Percentiles rank a stretch among this genome's conserved stretches.
Conservation (phyloP, 2,797 vertebrate genomes). For the Peromyscus eremicus region DNA sequence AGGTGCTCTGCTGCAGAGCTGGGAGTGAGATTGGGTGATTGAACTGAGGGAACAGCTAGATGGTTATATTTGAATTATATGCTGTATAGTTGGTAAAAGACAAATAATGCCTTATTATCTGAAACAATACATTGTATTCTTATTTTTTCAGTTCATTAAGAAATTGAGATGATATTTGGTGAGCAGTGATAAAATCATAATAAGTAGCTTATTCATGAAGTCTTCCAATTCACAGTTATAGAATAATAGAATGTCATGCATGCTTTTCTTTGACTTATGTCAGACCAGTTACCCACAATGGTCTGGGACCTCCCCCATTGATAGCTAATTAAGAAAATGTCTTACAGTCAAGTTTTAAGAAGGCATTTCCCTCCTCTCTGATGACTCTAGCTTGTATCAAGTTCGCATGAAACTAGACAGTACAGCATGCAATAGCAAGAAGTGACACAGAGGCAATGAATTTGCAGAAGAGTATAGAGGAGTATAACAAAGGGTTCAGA, state of each 20-base stretch:
- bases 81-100: neutral
- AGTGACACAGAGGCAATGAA: neutral
- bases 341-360: neutral
- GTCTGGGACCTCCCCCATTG: neutral
- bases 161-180: neutral
- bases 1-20: neutral
- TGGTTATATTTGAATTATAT: neutral
- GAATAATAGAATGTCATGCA: neutral
- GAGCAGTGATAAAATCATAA: neutral
- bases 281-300: neutral
- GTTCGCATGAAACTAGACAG: neutral
- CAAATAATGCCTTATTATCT: slow-evolving; percentile 42
- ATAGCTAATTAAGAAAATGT: neutral
- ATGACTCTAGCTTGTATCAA: neutral
- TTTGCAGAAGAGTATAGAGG: neutral
- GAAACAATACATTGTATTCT: slow-evolving; percentile 8
- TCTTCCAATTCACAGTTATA: neutral
- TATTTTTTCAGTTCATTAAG: neutral
- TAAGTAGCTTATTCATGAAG: neutral
- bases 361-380: neutral
- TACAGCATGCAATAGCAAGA: neutral
- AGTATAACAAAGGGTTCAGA: neutral
- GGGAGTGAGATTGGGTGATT: neutral
- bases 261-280: neutral
- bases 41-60: neutral